These are phyloP conservation scores for Flexamia atlantica DNA, from an alignment of 2,888 invertebrate genomes.

Conservation along the genomic window DNA sequence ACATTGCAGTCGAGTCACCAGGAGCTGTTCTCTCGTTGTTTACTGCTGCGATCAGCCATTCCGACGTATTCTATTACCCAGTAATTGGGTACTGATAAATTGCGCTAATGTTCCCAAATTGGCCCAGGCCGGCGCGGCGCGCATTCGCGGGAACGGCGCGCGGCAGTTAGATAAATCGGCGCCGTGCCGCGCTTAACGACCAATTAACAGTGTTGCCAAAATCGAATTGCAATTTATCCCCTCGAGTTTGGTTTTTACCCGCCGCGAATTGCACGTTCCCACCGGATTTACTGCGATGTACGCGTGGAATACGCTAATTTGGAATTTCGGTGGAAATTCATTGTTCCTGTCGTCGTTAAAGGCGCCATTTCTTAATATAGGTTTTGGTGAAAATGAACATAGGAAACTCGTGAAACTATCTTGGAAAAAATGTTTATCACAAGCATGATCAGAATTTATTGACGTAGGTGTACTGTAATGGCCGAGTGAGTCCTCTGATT, in stretches of 20 bases:
- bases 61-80: slow-evolving; percentile 3
- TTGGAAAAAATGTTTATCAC: no score
- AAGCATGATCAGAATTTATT: no score
- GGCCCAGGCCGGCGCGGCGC: background rate
- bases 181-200: background rate
- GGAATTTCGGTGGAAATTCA: no score
- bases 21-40: slow-evolving; percentile 5
- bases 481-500: no score
- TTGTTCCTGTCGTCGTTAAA: no score
- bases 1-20: background rate
- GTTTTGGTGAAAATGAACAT: no score
- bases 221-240: slow-evolving; percentile 4
- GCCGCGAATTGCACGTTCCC: background rate
- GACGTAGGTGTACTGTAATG: no score
- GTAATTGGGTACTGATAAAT: slow-evolving; percentile 3
- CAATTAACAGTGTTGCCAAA: slow-evolving; percentile 26
- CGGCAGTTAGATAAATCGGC: background rate
- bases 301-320: background rate
- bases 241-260: background rate
- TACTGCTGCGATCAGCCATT: background rate
- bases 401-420: no score
- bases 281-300: background rate
- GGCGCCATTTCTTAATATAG: background rate
- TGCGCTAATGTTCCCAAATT: slow-evolving; percentile 20
- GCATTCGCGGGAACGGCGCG: background rate